Conservation (phyloP, 2,113 vertebrate species). For the Sminthopsis crassicaudata region DNA sequence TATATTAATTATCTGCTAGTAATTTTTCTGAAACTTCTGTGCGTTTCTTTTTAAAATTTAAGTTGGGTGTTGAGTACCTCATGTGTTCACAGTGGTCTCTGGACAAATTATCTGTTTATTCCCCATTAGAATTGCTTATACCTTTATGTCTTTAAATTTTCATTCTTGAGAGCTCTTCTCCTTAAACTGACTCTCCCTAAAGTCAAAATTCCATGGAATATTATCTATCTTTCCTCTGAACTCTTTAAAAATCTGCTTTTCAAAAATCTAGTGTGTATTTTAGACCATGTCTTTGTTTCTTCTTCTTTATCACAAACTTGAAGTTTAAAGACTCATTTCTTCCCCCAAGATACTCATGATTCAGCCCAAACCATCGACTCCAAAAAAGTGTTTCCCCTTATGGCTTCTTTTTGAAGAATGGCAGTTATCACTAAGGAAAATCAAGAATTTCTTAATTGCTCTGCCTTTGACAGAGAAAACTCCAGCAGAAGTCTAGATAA, state of each 20-base stretch:
- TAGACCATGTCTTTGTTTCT: not conserved
- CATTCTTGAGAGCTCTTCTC: not conserved
- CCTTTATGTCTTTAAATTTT: not conserved
- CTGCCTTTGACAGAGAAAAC: not conserved
- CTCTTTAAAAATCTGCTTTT: not conserved
- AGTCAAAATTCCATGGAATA: not conserved
- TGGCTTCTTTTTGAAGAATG: not conserved
- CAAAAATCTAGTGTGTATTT: not conserved
- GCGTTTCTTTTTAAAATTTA: not conserved
- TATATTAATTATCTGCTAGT: not conserved
- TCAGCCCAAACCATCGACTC: not conserved
- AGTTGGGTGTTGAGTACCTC: not conserved
- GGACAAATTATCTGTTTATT: not conserved
- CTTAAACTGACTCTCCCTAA: not conserved
- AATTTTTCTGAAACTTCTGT: slow-evolving; percentile 24
- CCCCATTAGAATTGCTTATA: not conserved
- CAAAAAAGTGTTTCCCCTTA: not conserved
- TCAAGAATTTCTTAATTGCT: not conserved
- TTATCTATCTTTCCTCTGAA: not conserved
- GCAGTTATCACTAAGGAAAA: not conserved
- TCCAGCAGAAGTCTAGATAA: not conserved
- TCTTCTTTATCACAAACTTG: not conserved
- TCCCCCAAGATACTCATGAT: not conserved
- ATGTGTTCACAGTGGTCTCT: not conserved
- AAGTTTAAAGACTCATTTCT: not conserved